These are phyloP conservation scores for Diprion similis DNA, from an alignment of 1,140 invertebrate species.

Conservation along the genomic window DNA sequence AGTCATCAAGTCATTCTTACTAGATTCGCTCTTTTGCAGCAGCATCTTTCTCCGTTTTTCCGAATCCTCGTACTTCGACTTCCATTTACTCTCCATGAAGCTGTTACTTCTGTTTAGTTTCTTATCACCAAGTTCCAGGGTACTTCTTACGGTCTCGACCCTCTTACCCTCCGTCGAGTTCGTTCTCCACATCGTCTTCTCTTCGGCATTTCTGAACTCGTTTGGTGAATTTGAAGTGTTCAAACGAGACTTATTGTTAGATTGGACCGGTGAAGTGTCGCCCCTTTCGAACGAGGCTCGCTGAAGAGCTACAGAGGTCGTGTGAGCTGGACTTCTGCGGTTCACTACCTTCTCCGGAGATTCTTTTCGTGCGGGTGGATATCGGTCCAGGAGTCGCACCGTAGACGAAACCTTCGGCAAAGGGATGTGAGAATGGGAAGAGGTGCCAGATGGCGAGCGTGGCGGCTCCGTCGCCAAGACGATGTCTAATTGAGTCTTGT, in stretches of 20 bases:
- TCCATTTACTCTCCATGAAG: constrained; percentile 63
- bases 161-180: constrained; percentile 15
- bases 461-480: constrained; percentile 36
- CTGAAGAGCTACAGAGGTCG: constrained; percentile 51
- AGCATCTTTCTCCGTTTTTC: constrained; percentile 71
- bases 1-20: constrained; percentile 59
- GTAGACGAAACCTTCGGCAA: constrained; percentile 45
- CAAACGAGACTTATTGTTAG: constrained; percentile 22
- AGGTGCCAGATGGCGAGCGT: constrained; percentile 33
- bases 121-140: constrained; percentile 19
- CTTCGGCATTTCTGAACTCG: constrained; percentile 25
- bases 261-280: constrained; percentile 42
- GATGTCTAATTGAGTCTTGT: constrained; percentile 52
- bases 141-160: constrained; percentile 14
- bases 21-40: constrained; percentile 71
- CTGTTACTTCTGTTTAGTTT: constrained; percentile 47
- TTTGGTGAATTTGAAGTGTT: constrained; percentile 33
- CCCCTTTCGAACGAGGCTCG: constrained; percentile 53
- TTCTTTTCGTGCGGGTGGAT: constrained; percentile 32
- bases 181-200: constrained; percentile 18
- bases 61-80: constrained; percentile 71
- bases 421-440: constrained; percentile 57
- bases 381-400: constrained; percentile 41
- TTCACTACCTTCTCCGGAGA: constrained; percentile 10
- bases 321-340: neutral